phyloP scores from a whole-genome alignment of 2,113 vertebrate species.

The Paramisgurnus dabryanus region DNA sequence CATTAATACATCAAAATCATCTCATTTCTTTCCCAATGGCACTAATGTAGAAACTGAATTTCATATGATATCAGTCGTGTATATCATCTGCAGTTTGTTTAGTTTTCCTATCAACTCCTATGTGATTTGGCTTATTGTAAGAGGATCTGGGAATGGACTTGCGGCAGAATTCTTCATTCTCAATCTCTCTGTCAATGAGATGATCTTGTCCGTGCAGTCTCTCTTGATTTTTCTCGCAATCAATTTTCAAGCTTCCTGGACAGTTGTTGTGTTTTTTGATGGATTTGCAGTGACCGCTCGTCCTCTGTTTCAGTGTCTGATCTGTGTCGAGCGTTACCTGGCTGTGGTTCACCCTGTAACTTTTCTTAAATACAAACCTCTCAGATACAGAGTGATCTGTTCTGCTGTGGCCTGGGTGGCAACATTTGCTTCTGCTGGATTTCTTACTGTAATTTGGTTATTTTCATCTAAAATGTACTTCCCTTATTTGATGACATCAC shows the following conservation, averaged over 20 bases:
- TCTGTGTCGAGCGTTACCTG: too few species aligned
- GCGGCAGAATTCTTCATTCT: conserved; percentile 35
- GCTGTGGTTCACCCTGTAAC: too few species aligned
- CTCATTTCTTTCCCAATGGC: background rate
- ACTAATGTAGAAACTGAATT: background rate
- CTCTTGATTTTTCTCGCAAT: background rate
- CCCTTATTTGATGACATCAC: background rate
- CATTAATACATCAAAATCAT: background rate
- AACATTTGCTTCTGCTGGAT: too few species aligned
- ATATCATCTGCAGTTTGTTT: background rate
- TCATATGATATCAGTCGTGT: rapidly evolving
- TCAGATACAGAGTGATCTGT: too few species aligned
- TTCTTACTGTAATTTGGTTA: background rate
- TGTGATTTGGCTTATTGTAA: conserved; percentile 45
- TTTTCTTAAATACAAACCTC: too few species aligned
- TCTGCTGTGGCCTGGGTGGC: too few species aligned
- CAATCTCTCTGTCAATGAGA: conserved; percentile 36
- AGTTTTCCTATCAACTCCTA: conserved; percentile 20
- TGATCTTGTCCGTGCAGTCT: background rate
- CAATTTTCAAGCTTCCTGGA: background rate
- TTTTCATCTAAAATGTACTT: background rate
- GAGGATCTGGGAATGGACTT: conserved; percentile 27
- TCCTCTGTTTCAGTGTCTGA: too few species aligned
- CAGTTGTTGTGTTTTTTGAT: background rate
- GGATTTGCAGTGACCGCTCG: background rate